Evolutionary conservation across 2,888 invertebrate species (phyloP).

Genomic region (Agrotis exclamationis): DNA sequence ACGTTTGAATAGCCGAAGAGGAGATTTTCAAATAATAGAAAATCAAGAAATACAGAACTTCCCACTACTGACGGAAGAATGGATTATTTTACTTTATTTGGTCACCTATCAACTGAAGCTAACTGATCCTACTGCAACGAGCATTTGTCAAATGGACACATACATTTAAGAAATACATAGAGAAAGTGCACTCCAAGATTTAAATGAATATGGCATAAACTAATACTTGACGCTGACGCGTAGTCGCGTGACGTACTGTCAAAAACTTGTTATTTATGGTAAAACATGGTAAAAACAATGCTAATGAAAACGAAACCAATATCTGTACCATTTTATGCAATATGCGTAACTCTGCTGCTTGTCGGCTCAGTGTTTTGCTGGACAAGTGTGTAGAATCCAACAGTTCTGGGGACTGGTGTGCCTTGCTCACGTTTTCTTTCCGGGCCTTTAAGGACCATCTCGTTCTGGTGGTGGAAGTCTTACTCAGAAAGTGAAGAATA

Average conservation of each 20-base stretch:
- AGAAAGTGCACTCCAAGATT: not conserved
- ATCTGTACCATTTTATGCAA: too few species aligned
- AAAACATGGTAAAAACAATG: not conserved
- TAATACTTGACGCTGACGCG: not conserved
- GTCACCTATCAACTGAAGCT: not conserved
- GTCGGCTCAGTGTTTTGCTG: too few species aligned
- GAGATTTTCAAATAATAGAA: not conserved
- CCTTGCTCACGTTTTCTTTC: too few species aligned
- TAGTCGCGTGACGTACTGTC: not conserved
- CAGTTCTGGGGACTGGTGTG: too few species aligned
- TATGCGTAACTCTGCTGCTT: too few species aligned
- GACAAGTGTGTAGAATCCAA: too few species aligned
- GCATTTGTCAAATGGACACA: not conserved
- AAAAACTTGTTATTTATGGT: not conserved
- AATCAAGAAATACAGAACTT: not conserved
- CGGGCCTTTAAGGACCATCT: too few species aligned
- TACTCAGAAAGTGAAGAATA: too few species aligned
- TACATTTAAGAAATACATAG: not conserved
- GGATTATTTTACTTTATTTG: constrained; percentile 8
- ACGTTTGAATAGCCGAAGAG: constrained; percentile 4
- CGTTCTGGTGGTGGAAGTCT: too few species aligned
- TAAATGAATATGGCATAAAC: not conserved
- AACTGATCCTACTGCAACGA: constrained; percentile 3
- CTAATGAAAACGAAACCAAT: too few species aligned
- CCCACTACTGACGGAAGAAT: constrained; percentile 1